Base-by-base conservation (phyloP, 1,140 invertebrate genomes). In the Brachionus rotundiformis region DNA sequence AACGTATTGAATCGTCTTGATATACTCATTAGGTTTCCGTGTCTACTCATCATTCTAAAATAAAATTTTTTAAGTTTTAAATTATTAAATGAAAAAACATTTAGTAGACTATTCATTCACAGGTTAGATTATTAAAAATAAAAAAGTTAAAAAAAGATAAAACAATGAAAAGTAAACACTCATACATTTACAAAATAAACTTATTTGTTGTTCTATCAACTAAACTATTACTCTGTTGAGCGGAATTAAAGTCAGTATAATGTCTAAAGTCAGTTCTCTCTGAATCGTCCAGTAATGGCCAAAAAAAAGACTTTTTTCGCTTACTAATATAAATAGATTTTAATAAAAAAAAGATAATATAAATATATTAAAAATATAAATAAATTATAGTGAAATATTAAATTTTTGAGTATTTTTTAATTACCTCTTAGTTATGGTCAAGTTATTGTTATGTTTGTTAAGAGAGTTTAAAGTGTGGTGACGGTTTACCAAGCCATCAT, bases 131-230 rank as follows among this genome's bases (percentile, higher is more conserved):
- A 73, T 23, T 36, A 41, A 44, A 23, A 68, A 7, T 23, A 44
- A 31, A 27, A 27, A 73, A 36, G 2, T 33, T 10, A 4, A 68
- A 36, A 19, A 23, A 13, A 33, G 3, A 36, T 36, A 68, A 11
- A 36, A 19, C n/a, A 68, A 3, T n/a, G 31, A 33, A 33, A 19
- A 68, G 3, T 36, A 68, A 2, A 44, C 8, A 41, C n/a, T 31
- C 39, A 7, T 44, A 25, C 23, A 23, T 73, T 44, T 44, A 73
- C 25, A 73, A 27, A 44, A 73, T 73, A 73, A 44, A 73, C 41
- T 73, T 73, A 73, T 73, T 73, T 41, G 68, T 73, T 3, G 68
- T 44, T 73, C 68, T 73, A 73, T 73, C 33, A 41, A 73, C 13
- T 23, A 44, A 2, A 23, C 27, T 29, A 73, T 39, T 73, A 36